Conservation (phyloP, 2,888 invertebrate genomes). For the Bombyx huttoni region DNA sequence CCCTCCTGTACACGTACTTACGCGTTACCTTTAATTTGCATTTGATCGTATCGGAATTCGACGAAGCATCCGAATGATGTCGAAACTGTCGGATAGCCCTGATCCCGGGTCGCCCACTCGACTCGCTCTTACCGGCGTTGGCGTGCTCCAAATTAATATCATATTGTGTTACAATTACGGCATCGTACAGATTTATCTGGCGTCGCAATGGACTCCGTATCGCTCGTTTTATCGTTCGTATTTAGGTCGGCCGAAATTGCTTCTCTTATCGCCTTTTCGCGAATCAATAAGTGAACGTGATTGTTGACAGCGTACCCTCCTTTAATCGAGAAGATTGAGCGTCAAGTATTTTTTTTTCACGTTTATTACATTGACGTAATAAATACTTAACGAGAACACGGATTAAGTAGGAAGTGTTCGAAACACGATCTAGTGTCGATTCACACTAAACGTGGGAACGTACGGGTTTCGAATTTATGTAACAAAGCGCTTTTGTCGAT, state of each 20-base stretch:
- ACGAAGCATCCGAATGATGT: slow-evolving; percentile 19
- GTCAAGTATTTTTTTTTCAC: neutral
- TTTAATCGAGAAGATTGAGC: slow-evolving; percentile 6
- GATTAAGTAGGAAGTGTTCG: slow-evolving; percentile 10
- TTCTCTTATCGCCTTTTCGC: slow-evolving; percentile 32
- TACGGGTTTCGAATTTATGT: slow-evolving; percentile 36
- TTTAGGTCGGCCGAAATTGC: slow-evolving; percentile 38
- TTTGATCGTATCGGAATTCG: slow-evolving; percentile 15
- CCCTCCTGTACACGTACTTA: slow-evolving; percentile 5
- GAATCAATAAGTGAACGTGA: slow-evolving; percentile 22
- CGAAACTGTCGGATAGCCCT: slow-evolving; percentile 22
- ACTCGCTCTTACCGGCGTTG: slow-evolving; percentile 27
- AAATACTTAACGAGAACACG: slow-evolving; percentile 6
- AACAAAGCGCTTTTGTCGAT: slow-evolving; percentile 49
- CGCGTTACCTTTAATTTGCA: slow-evolving; percentile 12
- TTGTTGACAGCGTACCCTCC: slow-evolving; percentile 11
- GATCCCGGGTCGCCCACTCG: slow-evolving; percentile 22
- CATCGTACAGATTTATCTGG: slow-evolving; percentile 31
- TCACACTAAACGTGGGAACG: slow-evolving; percentile 44
- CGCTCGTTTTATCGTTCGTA: slow-evolving; percentile 25
- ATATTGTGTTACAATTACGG: slow-evolving; percentile 46
- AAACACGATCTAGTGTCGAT: slow-evolving; percentile 16
- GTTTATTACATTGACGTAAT: neutral
- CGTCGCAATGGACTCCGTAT: slow-evolving; percentile 27
- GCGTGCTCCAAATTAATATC: slow-evolving; percentile 45